Evolutionary conservation across 2,797 vertebrate species (phyloP).

Genomic region (Phalanger gymnotis): DNA sequence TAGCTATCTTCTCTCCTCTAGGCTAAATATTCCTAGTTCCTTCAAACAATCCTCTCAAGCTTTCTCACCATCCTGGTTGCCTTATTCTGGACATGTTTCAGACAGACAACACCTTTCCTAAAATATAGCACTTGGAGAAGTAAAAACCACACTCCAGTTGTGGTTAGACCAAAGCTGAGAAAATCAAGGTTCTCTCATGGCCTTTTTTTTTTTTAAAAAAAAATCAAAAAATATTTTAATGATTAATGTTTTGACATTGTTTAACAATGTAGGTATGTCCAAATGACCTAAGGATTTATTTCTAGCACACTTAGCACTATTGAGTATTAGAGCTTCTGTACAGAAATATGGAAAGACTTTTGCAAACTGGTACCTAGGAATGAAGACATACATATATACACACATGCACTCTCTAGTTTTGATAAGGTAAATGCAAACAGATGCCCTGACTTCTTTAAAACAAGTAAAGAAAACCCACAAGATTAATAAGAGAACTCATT

Average conservation of each 20-base stretch:
- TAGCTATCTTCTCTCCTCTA: not conserved
- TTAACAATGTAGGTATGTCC: conserved; percentile 83
- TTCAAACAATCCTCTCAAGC: not conserved
- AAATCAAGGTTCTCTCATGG: not conserved
- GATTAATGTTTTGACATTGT: conserved; percentile 84
- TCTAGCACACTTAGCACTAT: conserved; percentile 82
- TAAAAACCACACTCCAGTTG: not conserved
- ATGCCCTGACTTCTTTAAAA: conserved; percentile 73
- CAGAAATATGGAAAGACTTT: conserved; percentile 84
- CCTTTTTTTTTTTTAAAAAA: not conserved
- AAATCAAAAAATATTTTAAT: conserved; percentile 86
- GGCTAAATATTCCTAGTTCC: not conserved
- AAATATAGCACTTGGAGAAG: not conserved
- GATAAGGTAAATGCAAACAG: conserved; percentile 85
- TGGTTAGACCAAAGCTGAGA: not conserved
- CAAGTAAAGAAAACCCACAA: conserved; percentile 81
- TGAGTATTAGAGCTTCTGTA: conserved; percentile 82
- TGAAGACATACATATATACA: conserved; percentile 79
- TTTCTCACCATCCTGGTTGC: not conserved
- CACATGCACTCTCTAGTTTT: conserved; percentile 73
- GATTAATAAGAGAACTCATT: conserved; percentile 76
- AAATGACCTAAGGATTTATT: conserved; percentile 83
- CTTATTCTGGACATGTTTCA: not conserved
- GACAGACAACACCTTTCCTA: not conserved
- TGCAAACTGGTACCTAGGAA: conserved; percentile 85